Conservation (phyloP, 2,797 vertebrate species). For the Neomorphus geoffroyi region DNA sequence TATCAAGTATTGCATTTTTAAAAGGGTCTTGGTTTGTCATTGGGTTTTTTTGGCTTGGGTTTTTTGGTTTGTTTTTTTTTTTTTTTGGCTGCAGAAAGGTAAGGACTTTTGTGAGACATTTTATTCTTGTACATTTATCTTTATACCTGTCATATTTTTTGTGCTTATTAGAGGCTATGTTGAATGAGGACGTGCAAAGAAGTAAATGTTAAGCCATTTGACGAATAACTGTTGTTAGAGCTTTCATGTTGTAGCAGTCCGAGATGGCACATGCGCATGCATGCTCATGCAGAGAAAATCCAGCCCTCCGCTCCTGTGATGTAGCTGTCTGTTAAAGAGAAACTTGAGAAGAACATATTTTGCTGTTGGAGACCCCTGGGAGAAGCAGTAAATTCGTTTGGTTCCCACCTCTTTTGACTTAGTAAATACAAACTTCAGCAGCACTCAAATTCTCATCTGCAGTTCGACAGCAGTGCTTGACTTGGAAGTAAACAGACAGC, state of each 20-base stretch:
- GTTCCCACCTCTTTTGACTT: conserved; percentile 51
- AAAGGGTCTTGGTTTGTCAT: conserved; percentile 58
- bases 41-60: conserved; percentile 13
- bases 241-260: conserved; percentile 64
- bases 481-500: conserved; percentile 69
- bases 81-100: conserved; percentile 72
- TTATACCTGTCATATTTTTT: conserved; percentile 32
- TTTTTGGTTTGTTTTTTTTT: neutral
- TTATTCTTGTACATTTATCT: conserved; percentile 50
- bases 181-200: conserved; percentile 66
- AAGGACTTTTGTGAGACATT: conserved; percentile 61
- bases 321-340: conserved; percentile 67
- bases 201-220: conserved; percentile 65
- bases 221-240: conserved; percentile 45
- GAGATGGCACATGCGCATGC: conserved; percentile 56
- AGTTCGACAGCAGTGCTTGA: conserved; percentile 3
- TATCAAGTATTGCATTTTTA: conserved; percentile 86
- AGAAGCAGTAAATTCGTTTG: conserved; percentile 54
- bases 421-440: conserved; percentile 34
- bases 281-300: conserved; percentile 55
- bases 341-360: conserved; percentile 50
- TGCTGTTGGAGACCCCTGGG: conserved; percentile 57
- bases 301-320: conserved; percentile 68
- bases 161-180: conserved; percentile 66
- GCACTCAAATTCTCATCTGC: conserved; percentile 33